phyloP scores from a whole-genome alignment of 2,797 vertebrate genomes.

The Synaphobranchus kaupii region DNA sequence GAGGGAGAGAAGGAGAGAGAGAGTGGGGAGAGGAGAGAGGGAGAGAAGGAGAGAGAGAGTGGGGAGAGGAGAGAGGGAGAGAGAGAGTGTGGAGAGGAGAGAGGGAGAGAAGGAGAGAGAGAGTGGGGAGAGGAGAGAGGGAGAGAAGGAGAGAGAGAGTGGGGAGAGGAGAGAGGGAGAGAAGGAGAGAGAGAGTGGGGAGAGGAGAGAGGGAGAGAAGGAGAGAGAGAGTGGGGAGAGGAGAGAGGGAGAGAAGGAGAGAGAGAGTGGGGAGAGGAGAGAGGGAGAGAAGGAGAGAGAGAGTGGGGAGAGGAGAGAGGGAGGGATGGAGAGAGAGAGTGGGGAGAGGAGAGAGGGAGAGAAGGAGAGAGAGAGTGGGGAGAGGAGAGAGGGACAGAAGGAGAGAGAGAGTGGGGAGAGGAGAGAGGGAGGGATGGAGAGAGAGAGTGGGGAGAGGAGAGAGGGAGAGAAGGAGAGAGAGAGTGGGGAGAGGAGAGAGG shows the following conservation, averaged over 20 bases:
- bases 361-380: no score
- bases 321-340: not conserved
- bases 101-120: not conserved
- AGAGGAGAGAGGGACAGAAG: not conserved
- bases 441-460: not conserved
- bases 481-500: not conserved
- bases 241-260: not conserved
- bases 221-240: not conserved
- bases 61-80: not conserved
- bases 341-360: no score
- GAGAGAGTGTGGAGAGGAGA: not conserved
- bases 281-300: not conserved
- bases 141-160: not conserved
- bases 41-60: not conserved
- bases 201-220: no score
- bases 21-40: not conserved
- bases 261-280: no score
- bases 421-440: no score
- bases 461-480: not conserved
- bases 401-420: no score
- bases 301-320: not conserved
- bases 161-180: not conserved
- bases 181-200: not conserved
- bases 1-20: not conserved
- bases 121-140: not conserved